Conservation (phyloP, 2,888 invertebrate genomes). For the Oxystoma pomonae region DNA sequence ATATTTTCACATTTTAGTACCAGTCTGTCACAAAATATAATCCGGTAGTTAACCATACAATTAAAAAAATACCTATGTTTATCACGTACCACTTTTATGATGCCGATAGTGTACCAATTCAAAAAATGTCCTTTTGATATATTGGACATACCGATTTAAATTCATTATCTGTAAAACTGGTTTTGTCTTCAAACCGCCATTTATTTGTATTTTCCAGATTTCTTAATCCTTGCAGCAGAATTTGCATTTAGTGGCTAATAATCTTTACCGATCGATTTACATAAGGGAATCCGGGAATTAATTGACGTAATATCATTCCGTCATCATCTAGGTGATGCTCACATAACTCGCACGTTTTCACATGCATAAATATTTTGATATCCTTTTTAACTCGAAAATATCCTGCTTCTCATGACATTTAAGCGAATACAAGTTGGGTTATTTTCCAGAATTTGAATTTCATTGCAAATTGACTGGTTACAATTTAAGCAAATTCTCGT, state of each 20-base stretch:
- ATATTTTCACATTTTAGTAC: too few species aligned
- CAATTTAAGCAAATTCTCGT: constrained; percentile 1
- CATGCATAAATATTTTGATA: constrained; percentile 9
- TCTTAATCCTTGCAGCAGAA: background rate
- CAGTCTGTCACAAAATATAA: too few species aligned
- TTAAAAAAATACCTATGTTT: too few species aligned
- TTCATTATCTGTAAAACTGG: background rate
- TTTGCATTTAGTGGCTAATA: constrained; percentile 1
- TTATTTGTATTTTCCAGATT: background rate
- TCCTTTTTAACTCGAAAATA: background rate
- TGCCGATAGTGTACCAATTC: too few species aligned
- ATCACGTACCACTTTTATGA: too few species aligned
- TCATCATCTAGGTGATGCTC: constrained; percentile 9
- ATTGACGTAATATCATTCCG: constrained; percentile 6
- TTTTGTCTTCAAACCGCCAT: background rate
- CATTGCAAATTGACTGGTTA: constrained; percentile 2
- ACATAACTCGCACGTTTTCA: constrained; percentile 5
- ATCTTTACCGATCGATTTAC: constrained; percentile 4
- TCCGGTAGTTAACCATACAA: too few species aligned
- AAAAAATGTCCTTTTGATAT: too few species aligned
- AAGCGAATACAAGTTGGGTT: constrained; percentile 5
- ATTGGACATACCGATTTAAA: too few species aligned
- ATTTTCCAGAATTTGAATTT: constrained; percentile 7
- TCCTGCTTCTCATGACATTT: constrained; percentile 7
- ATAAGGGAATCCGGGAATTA: constrained; percentile 3